A percentile compares a stretch with the other conserved stretches of the same genome.
Conservation (phyloP, 2,888 invertebrate genomes). For the Rotaria socialis region DNA sequence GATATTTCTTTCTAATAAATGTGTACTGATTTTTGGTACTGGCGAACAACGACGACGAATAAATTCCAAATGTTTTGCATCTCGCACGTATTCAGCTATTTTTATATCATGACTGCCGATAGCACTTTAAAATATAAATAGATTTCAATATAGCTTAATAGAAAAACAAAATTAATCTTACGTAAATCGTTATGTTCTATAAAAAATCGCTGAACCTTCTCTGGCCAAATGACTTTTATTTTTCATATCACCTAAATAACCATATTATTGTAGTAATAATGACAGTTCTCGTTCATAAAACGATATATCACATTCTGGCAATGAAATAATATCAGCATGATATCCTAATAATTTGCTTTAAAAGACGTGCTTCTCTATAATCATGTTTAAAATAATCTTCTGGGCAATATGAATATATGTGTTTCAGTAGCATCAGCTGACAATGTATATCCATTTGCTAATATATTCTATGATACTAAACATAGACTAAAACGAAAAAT, state of each 20-base stretch:
- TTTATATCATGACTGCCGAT: not conserved
- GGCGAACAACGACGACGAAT: not conserved
- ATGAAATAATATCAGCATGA: constrained; percentile 42
- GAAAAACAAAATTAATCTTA: not conserved
- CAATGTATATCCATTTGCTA: constrained; percentile 43
- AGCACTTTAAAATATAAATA: not conserved
- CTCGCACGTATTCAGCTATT: not conserved
- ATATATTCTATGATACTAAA: constrained; percentile 41
- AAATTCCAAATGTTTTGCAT: not conserved
- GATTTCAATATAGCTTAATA: not conserved
- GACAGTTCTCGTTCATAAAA: constrained; percentile 41
- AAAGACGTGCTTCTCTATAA: constrained; percentile 36
- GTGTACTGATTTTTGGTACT: not conserved
- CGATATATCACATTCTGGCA: constrained; percentile 42
- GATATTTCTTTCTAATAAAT: constrained; percentile 6
- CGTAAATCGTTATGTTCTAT: constrained; percentile 67
- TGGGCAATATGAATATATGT: constrained; percentile 42
- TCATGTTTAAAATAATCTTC: constrained; percentile 39
- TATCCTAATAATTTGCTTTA: constrained; percentile 41
- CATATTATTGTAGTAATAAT: not conserved
- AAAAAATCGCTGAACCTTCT: constrained; percentile 77
- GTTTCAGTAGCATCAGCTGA: constrained; percentile 33
- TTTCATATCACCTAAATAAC: constrained; percentile 44
- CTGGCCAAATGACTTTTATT: constrained; percentile 64
- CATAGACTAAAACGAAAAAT: constrained; percentile 28